Percentiles rank a stretch among this genome's conserved stretches.
These are phyloP conservation scores for Stenoptilia bipunctidactyla DNA, from an alignment of 2,888 invertebrate species.

Conservation along the genomic window DNA sequence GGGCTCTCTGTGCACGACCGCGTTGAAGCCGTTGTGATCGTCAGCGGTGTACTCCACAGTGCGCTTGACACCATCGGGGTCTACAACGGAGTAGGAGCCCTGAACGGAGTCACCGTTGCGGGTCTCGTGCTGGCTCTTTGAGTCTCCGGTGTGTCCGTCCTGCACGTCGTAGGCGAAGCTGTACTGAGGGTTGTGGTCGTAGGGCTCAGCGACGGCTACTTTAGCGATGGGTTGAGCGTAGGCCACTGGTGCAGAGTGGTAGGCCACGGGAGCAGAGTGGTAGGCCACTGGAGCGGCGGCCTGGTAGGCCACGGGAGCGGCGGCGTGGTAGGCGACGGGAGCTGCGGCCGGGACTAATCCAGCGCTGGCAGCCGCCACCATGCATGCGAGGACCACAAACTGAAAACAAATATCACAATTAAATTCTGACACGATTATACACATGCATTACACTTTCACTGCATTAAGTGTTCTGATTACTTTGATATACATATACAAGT, in stretches of 20 bases:
- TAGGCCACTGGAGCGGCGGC: constrained; percentile 24
- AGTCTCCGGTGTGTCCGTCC: constrained; percentile 55
- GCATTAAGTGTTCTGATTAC: too few species aligned
- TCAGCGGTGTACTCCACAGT: constrained; percentile 52
- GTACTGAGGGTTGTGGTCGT: constrained; percentile 21
- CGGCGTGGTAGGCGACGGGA: constrained; percentile 40
- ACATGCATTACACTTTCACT: too few species aligned
- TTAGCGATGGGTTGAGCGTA: background rate
- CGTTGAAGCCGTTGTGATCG: constrained; percentile 32
- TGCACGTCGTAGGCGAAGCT: constrained; percentile 46
- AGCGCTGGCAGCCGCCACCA: constrained; percentile 46
- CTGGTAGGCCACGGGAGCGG: background rate
- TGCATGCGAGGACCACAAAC: constrained; percentile 46
- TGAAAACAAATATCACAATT: constrained; percentile 21
- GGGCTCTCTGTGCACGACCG: constrained; percentile 1
- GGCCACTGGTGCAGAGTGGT: constrained; percentile 15
- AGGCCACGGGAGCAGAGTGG: constrained; percentile 25
- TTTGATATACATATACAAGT: too few species aligned
- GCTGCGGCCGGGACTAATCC: constrained; percentile 31
- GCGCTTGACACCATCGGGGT: constrained; percentile 50
- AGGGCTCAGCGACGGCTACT: constrained; percentile 16
- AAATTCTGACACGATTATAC: too few species aligned
- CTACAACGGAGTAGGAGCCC: constrained; percentile 48
- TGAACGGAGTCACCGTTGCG: constrained; percentile 37
- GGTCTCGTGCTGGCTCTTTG: constrained; percentile 33